Base-by-base conservation (phyloP, 2,797 vertebrate genomes). In the Enteromius anoplus region DNA sequence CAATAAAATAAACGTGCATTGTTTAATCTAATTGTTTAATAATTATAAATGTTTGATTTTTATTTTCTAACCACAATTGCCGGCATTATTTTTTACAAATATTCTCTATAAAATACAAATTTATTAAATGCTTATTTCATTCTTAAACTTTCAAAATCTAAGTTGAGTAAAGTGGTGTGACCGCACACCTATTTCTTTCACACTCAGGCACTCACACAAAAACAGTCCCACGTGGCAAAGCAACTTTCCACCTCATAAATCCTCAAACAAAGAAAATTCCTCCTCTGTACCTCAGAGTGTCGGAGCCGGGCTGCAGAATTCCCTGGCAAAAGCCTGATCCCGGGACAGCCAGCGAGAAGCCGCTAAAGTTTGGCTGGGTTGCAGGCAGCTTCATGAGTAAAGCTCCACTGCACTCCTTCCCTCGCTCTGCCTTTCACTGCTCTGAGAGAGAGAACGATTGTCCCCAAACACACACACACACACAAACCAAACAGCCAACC, bases 151-250 rank as follows among this genome's bases (percentile, higher is more conserved):
- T 1, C 1, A 21, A 42, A 34, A 34, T 37, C 10, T 26, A 51
- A 71, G n/a, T 40, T 23, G 10, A 32, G 58, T 42, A 11, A 64
- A 40, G 34, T 14, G n/a, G 9, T 65, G 9, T 60, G 60, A 82
- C n/a, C 66, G 14, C 65, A 76, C 64, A 79, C 60, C 76, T 42
- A 40, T 60, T 37, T 60, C 40, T 64, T 45, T 69, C 80, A 62
- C 62, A 70, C 58, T 66, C 77, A 76, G 64, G 77, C 83, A 85
- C 83, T 84, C 85, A 64, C 70, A 87, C 60, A 80, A 85, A 84
- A 87, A 88, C 81, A 88, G 80, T 82, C 85, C 85, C 87, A 86
- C 84, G 85, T 89, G 86, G 85, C 87, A 87, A 75, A 89, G 81
- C 71, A 79, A 78, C 85, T 81, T 66, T 84, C 81, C 64, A 66